Evolutionary conservation across 2,888 invertebrate genomes (phyloP).

Genomic region (Ectemnius cavifrons): DNA sequence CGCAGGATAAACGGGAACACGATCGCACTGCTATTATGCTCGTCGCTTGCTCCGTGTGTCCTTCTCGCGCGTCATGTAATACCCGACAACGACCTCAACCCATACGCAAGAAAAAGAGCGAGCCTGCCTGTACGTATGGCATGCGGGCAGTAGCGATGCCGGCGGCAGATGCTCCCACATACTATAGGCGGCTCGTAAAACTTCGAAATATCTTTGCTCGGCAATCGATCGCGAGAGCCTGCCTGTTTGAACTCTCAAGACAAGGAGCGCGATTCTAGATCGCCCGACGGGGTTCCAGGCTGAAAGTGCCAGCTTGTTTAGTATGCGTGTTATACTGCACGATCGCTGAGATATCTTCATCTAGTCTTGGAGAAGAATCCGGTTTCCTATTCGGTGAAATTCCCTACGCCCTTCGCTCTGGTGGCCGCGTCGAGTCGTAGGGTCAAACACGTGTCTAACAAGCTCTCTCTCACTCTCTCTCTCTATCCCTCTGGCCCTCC

Average conservation of each 20-base stretch:
- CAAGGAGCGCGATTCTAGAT: background rate
- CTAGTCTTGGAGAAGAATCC: conserved; percentile 28
- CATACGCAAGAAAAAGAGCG: too few species aligned
- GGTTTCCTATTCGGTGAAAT: conserved; percentile 38
- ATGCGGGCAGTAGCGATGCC: conserved; percentile 40
- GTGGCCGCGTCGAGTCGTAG: conserved; percentile 2
- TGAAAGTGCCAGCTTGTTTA: background rate
- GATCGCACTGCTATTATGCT: background rate
- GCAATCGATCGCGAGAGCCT: conserved; percentile 26
- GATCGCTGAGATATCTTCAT: background rate
- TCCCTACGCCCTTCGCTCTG: conserved; percentile 18
- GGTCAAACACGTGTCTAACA: conserved; percentile 48
- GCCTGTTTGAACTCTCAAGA: background rate
- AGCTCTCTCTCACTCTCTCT: conserved; percentile 1
- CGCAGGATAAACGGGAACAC: background rate
- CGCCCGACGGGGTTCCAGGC: too few species aligned
- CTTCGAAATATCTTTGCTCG: conserved; percentile 34
- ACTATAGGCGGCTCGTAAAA: conserved; percentile 34
- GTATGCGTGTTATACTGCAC: background rate
- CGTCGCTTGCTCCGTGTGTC: background rate
- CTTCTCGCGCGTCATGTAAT: background rate
- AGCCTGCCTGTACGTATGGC: too few species aligned
- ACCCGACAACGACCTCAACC: background rate
- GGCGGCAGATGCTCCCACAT: conserved; percentile 38
- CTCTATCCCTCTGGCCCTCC: background rate